These are phyloP conservation scores for Lytechinus variegatus DNA, from an alignment of 35 echinoderm and acorn worm species.

Conservation along the genomic window DNA sequence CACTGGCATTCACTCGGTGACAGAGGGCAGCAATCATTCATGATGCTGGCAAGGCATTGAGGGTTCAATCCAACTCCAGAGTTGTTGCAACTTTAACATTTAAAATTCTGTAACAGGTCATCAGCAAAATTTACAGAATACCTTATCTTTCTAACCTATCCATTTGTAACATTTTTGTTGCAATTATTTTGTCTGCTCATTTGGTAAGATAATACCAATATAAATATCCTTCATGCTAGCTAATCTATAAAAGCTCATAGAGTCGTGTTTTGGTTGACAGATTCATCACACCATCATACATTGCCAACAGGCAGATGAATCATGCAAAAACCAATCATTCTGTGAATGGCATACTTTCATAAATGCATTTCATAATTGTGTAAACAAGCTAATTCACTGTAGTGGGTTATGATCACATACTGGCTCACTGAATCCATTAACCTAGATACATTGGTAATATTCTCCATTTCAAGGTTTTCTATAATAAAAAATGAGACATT, in stretches of 20 bases:
- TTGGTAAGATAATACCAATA: too few species aligned
- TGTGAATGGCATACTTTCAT: background rate
- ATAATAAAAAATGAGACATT: background rate
- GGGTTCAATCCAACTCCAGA: background rate
- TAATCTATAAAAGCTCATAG: background rate
- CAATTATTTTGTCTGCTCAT: too few species aligned
- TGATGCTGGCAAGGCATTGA: background rate
- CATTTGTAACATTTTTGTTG: too few species aligned
- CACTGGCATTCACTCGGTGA: background rate
- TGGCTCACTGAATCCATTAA: background rate
- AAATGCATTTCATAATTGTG: background rate
- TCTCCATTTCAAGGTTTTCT: background rate
- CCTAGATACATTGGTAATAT: background rate
- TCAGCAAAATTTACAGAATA: too few species aligned
- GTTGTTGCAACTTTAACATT: background rate
- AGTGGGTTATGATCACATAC: background rate
- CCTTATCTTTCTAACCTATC: too few species aligned
- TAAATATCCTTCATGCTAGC: background rate
- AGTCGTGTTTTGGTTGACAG: background rate
- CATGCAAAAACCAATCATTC: background rate
- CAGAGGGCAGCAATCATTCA: background rate
- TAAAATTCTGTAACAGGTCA: too few species aligned
- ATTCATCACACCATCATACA: background rate
- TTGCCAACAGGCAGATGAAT: background rate
- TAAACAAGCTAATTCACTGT: background rate